Evolutionary conservation across 2,113 vertebrate genomes (phyloP).

Genomic region (Ammodytes marinus): DNA sequence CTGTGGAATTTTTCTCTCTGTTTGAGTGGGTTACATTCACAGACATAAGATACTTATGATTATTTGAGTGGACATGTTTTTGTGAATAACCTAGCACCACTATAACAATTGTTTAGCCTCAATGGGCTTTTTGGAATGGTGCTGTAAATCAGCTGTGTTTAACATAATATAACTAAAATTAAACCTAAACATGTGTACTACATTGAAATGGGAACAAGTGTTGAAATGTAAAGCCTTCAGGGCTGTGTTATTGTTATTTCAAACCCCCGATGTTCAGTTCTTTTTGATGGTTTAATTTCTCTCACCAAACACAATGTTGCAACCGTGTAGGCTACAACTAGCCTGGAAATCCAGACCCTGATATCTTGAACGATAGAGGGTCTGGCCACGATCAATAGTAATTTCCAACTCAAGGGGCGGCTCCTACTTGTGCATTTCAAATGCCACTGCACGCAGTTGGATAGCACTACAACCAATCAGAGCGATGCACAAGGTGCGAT

Average conservation of each 20-base stretch:
- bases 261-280: background rate
- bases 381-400: no score
- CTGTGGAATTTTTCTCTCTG: background rate
- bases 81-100: background rate
- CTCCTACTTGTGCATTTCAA: no score
- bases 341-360: no score
- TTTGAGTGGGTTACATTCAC: background rate
- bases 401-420: no score
- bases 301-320: slow-evolving; percentile 1
- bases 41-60: background rate
- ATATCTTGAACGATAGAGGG: no score
- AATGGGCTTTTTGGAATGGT: background rate
- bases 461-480: no score
- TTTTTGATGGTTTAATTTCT: slow-evolving; percentile 25
- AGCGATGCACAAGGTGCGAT: no score
- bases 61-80: background rate
- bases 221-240: background rate
- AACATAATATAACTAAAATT: background rate
- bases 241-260: background rate
- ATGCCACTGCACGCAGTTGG: no score
- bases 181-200: slow-evolving; percentile 1
- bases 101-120: background rate
- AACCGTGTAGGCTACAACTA: slow-evolving; percentile 15
- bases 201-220: background rate
- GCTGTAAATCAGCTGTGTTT: background rate